These are phyloP conservation scores for Minunthozetes semirufus DNA, from an alignment of 2,888 invertebrate species.

Conservation along the genomic window DNA sequence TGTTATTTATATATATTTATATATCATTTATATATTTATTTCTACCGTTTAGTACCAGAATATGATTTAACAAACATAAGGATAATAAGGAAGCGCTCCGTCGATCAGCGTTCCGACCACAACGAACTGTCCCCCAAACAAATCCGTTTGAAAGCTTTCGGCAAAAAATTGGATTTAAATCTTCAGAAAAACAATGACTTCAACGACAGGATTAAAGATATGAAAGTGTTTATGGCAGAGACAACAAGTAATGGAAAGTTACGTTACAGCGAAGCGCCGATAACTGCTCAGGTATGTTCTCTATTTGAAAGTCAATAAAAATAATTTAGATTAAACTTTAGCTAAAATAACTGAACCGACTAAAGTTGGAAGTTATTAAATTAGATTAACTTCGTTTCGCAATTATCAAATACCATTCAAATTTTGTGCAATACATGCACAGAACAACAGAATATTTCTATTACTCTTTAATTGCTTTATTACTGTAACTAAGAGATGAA, in stretches of 20 bases:
- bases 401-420: too few relatives aligned
- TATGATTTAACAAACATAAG: conserved; percentile 71
- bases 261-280: conserved; percentile 39
- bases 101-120: conserved; percentile 34
- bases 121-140: conserved; percentile 21
- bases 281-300: neutral
- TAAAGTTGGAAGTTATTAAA: too few relatives aligned
- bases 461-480: too few relatives aligned
- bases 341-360: too few relatives aligned
- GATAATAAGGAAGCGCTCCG: conserved; percentile 43
- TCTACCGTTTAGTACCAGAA: conserved; percentile 58
- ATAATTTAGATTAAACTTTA: too few relatives aligned
- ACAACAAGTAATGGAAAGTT: conserved; percentile 45
- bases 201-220: conserved; percentile 61
- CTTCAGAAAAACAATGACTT: conserved; percentile 70
- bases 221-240: conserved; percentile 74
- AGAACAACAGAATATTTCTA: too few relatives aligned
- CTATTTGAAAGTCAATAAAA: neutral
- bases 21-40: too few relatives aligned
- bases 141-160: conserved; percentile 72
- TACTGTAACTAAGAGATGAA: too few relatives aligned
- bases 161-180: conserved; percentile 64
- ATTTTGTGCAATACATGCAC: too few relatives aligned
- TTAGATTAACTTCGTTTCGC: too few relatives aligned
- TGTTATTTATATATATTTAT: too few relatives aligned